Evolutionary conservation across 2,113 vertebrate genomes (phyloP), one percentile per base, ranked within the genome.

Genomic region (Oncorhynchus tshawytscha): DNA sequence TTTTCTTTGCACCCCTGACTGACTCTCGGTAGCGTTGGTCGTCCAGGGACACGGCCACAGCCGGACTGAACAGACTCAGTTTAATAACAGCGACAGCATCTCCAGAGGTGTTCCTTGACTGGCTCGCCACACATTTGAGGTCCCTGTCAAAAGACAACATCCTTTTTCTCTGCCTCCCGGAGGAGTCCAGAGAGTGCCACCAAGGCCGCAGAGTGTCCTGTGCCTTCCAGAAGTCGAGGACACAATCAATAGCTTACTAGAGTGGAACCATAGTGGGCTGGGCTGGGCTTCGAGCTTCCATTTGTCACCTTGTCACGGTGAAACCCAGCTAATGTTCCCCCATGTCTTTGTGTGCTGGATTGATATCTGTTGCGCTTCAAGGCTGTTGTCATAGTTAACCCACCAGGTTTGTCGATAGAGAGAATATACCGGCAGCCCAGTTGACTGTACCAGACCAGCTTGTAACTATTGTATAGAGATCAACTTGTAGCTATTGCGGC

Each of bases 211-310:
- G 77, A 88, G 85, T 85, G 78, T 82, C 76, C 74, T 11, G 49
- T 75, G 85, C 85, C 60, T 81, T 24, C 29, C 65, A 80, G 72
- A 80, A 76, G 76, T 79, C 81, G 5, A 59, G 60, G 77, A 85
- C 81, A 72, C 80, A 88, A 93, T 95, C 92, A 92, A 93, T 95
- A 93, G 80, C 81, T 83, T 85, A 89, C 57, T 82, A 78, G 88
- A 94, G 92, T 90, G 90, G 91, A 94, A 93, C 80, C 76, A 80
- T 85, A 75, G 74, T 75, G 13, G 51, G 77, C 78, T 84, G 83
- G 82, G 78, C 39, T 39, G 83, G 82, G 78, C 39, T 45, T 87
- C 83, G 78, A 89, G 79, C 72, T 75, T 83, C 84, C 83, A 88
- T 90, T 88, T 93, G 86, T 87, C 91, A 88, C 91, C 90, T 92